Percentiles rank a stretch among this genome's conserved stretches.
Conservation (phyloP, 2,797 vertebrate species). For the Tarsius wallacei region DNA sequence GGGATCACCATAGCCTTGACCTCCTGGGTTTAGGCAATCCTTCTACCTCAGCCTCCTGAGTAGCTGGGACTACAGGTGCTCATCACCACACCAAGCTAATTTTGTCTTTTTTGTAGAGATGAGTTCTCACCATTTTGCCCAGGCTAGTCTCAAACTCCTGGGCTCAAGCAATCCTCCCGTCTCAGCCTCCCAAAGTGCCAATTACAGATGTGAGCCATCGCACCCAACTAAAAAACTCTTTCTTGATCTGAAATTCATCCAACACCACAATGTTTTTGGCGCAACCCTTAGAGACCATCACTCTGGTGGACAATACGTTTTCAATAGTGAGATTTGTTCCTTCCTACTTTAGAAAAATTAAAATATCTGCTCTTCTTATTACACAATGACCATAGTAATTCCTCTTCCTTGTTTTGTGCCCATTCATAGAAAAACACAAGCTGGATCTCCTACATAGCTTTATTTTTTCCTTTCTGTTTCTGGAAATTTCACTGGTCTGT, state of each 20-base stretch:
- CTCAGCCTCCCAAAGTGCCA: too few relatives aligned
- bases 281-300: not conserved
- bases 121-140: too few relatives aligned
- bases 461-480: not conserved
- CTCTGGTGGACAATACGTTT: not conserved
- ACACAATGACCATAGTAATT: not conserved
- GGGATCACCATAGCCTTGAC: too few relatives aligned
- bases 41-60: too few relatives aligned
- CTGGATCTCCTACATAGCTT: not conserved
- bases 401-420: not conserved
- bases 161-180: too few relatives aligned
- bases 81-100: too few relatives aligned
- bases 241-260: not conserved
- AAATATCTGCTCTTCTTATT: not conserved
- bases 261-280: not conserved
- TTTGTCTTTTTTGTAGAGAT: too few relatives aligned
- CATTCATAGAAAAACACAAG: not conserved
- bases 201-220: too few relatives aligned
- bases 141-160: too few relatives aligned
- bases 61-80: too few relatives aligned
- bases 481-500: not conserved
- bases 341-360: not conserved
- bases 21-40: too few relatives aligned
- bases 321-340: not conserved
- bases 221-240: not conserved